Evolutionary conservation across 2,888 invertebrate species (phyloP).

Genomic region (Empis stercorea): DNA sequence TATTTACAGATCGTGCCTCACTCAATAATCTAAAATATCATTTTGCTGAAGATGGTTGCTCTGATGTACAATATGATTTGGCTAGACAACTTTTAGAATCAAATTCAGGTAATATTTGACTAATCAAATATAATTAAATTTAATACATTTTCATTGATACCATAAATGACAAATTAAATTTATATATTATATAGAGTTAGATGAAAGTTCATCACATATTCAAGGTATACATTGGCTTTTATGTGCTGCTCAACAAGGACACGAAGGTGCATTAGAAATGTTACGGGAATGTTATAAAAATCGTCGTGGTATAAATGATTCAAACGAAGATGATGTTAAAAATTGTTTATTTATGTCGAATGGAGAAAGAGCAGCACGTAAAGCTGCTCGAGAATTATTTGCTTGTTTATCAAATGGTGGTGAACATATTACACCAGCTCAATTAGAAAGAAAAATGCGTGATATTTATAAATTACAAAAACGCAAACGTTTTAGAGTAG

Average conservation of each 20-base stretch:
- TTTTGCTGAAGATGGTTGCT: conserved; percentile 77
- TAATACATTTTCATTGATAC: too few species aligned
- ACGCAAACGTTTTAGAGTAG: conserved; percentile 14
- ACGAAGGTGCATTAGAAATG: conserved; percentile 70
- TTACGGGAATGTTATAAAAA: conserved; percentile 47
- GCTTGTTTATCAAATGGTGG: conserved; percentile 77
- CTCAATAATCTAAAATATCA: conserved; percentile 43
- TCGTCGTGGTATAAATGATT: conserved; percentile 58
- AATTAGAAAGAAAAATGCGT: conserved; percentile 61
- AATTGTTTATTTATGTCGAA: conserved; percentile 70
- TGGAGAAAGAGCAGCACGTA: conserved; percentile 75
- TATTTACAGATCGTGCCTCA: conserved; percentile 29
- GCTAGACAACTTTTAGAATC: conserved; percentile 74
- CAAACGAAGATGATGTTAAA: conserved; percentile 59
- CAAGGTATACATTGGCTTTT: conserved; percentile 82
- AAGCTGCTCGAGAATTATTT: conserved; percentile 78
- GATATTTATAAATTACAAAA: conserved; percentile 44
- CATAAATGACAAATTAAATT: background rate
- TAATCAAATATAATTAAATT: background rate
- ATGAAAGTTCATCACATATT: conserved; percentile 39
- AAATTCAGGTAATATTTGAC: conserved; percentile 46
- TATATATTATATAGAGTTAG: conserved; percentile 21
- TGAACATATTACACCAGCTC: conserved; percentile 74
- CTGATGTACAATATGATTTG: conserved; percentile 76
- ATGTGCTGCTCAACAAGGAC: conserved; percentile 87